A percentile compares a stretch with the other conserved stretches of the same genome.
phyloP scores from a whole-genome alignment of 2,113 vertebrate species.

The Phrynosoma blainvillii region DNA sequence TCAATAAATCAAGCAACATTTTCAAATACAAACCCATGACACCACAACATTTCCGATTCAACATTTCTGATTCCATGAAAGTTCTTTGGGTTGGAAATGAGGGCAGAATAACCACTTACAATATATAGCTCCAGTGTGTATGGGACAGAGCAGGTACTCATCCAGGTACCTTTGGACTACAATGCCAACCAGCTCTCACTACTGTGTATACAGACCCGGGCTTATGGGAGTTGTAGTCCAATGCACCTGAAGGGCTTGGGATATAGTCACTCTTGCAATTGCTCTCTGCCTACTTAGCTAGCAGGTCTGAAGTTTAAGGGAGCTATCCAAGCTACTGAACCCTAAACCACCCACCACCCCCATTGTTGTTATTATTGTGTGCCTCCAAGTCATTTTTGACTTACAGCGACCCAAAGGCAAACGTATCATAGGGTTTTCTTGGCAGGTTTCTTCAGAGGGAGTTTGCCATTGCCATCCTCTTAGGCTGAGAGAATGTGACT shows the following conservation, averaged over 20 bases:
- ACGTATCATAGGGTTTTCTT: no score
- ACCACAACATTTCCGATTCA: no score
- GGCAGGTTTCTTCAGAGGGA: no score
- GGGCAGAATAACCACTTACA: not conserved
- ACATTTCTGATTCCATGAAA: not conserved
- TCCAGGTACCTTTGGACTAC: not conserved
- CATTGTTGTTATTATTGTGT: no score
- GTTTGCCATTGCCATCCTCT: no score
- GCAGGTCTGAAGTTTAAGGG: not conserved
- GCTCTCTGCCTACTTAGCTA: no score
- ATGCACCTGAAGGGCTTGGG: not conserved
- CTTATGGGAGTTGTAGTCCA: not conserved
- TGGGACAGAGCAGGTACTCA: not conserved
- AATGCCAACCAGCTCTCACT: not conserved
- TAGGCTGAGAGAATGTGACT: no score
- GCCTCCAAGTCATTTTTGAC: no score
- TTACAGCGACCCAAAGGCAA: no score
- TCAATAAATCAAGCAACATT: no score
- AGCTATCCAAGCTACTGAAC: not conserved
- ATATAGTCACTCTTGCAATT: not conserved
- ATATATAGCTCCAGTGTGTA: not conserved
- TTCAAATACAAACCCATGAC: no score
- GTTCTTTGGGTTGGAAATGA: not conserved
- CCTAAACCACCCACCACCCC: no score
- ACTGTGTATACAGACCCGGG: not conserved